These are phyloP conservation scores for Rhynchomys soricoides DNA, from an alignment of 2,113 vertebrate species.

Conservation along the genomic window DNA sequence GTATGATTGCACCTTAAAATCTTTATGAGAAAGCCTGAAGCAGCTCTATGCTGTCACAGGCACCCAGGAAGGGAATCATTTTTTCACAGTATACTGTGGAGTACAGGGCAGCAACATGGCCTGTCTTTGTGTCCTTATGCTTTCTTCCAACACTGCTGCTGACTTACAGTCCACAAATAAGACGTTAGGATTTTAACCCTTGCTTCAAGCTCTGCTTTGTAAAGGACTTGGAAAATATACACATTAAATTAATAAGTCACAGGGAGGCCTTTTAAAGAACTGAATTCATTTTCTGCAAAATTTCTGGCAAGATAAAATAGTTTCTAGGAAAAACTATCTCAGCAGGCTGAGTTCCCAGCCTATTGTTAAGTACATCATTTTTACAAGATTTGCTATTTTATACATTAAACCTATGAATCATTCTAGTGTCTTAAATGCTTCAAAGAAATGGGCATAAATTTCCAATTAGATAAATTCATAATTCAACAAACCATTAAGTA, in stretches of 20 bases:
- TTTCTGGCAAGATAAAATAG: background rate
- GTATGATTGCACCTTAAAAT: background rate
- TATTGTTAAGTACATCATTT: background rate
- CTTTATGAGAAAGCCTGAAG: background rate
- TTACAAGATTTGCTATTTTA: background rate
- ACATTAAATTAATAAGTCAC: background rate
- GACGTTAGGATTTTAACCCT: background rate
- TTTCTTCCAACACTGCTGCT: background rate
- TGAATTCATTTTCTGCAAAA: background rate
- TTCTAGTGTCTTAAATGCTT: background rate
- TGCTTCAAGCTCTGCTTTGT: background rate
- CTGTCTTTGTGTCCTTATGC: background rate
- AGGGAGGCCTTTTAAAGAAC: background rate
- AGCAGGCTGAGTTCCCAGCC: background rate
- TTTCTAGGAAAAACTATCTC: background rate
- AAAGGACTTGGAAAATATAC: background rate
- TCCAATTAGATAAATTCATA: background rate
- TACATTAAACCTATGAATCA: background rate
- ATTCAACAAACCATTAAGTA: background rate
- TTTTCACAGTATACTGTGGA: background rate
- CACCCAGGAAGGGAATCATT: rapidly evolving
- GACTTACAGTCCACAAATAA: background rate
- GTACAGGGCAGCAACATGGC: background rate
- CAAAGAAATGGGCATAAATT: background rate
- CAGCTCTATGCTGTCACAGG: rapidly evolving